phyloP scores from a whole-genome alignment of 2,113 vertebrate genomes.

The Stigmatopora nigra region DNA sequence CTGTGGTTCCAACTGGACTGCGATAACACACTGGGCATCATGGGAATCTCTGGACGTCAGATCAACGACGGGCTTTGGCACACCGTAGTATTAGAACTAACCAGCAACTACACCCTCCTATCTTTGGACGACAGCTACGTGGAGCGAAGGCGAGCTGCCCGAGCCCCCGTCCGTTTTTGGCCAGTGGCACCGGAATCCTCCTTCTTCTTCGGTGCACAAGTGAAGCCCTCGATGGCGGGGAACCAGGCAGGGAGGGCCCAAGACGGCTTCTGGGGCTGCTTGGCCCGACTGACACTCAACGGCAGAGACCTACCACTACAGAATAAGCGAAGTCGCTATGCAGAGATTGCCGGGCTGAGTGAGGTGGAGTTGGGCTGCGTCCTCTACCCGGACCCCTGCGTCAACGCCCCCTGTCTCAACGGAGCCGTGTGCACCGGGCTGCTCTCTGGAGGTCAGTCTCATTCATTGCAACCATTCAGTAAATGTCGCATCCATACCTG shows the following conservation, averaged over 20 bases:
- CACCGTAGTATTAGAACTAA: constrained; percentile 85
- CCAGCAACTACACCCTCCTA: constrained; percentile 86
- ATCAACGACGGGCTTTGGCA: constrained; percentile 95
- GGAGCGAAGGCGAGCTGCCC: constrained; percentile 75
- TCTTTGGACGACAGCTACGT: constrained; percentile 91
- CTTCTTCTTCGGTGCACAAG: constrained; percentile 89
- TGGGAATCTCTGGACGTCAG: constrained; percentile 86
- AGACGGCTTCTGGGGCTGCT: constrained; percentile 90
- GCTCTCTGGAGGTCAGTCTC: constrained; percentile 80
- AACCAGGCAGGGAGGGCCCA: constrained; percentile 70
- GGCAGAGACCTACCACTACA: constrained; percentile 85
- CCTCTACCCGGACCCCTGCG: constrained; percentile 84
- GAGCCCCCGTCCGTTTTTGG: constrained; percentile 83
- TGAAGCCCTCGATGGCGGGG: constrained; percentile 66
- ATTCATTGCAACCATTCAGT: neutral
- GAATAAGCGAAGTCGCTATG: constrained; percentile 87
- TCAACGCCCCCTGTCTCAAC: constrained; percentile 82
- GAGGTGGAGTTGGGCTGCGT: constrained; percentile 89
- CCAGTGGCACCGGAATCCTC: constrained; percentile 76
- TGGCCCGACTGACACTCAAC: constrained; percentile 82
- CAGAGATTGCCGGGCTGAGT: constrained; percentile 84
- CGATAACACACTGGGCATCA: constrained; percentile 81
- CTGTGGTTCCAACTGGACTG: constrained; percentile 97
- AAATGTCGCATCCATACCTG: neutral
- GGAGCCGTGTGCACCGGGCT: constrained; percentile 81